Conservation (phyloP, 2,113 vertebrate species). For the Polyodon spathula region DNA sequence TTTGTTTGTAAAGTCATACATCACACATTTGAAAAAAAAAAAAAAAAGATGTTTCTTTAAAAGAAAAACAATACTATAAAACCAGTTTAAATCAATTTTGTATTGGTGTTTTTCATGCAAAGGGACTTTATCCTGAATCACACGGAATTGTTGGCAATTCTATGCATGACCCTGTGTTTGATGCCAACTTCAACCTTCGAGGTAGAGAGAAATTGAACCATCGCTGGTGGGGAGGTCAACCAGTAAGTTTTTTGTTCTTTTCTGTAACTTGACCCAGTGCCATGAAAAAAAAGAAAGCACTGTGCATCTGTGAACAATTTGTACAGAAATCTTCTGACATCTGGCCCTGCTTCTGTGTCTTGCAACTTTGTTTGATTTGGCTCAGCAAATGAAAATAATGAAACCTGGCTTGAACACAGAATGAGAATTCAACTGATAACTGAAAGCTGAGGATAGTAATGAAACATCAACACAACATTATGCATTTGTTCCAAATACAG, state of each 20-base stretch:
- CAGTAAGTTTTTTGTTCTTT: slow-evolving; percentile 73
- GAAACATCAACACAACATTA: neutral
- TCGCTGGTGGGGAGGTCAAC: slow-evolving; percentile 97
- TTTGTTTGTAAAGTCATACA: too few species aligned
- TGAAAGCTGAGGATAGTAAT: neutral
- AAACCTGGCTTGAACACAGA: slow-evolving; percentile 17
- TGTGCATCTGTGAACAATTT: slow-evolving; percentile 40
- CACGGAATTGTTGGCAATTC: slow-evolving; percentile 95
- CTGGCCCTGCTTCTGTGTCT: slow-evolving; percentile 24
- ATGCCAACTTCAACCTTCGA: slow-evolving; percentile 82
- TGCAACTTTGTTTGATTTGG: slow-evolving; percentile 25
- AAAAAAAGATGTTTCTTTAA: too few species aligned
- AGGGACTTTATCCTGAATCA: slow-evolving; percentile 97
- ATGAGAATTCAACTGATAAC: neutral
- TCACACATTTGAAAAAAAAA: too few species aligned
- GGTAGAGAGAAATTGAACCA: slow-evolving; percentile 92
- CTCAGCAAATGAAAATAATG: slow-evolving; percentile 39
- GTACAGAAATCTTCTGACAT: slow-evolving; percentile 14
- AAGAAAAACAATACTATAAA: too few species aligned
- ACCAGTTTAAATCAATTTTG: neutral
- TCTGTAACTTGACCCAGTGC: slow-evolving; percentile 16
- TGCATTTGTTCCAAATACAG: too few species aligned
- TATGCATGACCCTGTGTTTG: slow-evolving; percentile 90
- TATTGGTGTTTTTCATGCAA: slow-evolving; percentile 16
- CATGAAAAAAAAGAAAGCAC: slow-evolving; percentile 36